Conservation (phyloP, 2,888 invertebrate genomes). For the Xestia c-nigrum region DNA sequence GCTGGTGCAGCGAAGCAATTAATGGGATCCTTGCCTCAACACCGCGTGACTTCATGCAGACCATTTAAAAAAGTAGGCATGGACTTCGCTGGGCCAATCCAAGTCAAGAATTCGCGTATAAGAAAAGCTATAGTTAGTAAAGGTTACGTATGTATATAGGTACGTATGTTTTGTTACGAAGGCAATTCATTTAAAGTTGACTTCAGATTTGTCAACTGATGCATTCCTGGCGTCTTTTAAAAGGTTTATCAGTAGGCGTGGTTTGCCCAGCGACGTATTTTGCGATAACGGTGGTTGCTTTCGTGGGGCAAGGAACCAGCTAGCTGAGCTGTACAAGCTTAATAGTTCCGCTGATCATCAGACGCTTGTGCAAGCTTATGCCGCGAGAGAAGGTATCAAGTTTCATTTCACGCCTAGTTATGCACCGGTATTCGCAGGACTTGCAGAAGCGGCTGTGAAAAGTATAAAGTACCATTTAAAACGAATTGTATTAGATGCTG, state of each 20-base stretch:
- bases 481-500: not conserved
- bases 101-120: constrained; percentile 6
- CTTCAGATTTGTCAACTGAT: no score
- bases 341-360: not conserved
- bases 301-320: not conserved
- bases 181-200: no score
- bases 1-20: no score
- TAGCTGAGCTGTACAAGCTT: constrained; percentile 3
- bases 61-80: not conserved
- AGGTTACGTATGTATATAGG: constrained; percentile 12
- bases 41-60: no score
- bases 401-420: not conserved
- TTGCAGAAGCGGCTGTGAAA: not conserved
- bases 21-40: no score
- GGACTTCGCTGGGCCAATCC: constrained; percentile 7
- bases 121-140: constrained; percentile 11
- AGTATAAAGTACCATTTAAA: constrained; percentile 7
- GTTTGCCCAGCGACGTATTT: no score
- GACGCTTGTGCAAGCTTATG: no score
- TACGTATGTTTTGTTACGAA: not conserved
- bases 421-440: not conserved
- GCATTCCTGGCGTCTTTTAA: no score
- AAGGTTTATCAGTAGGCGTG: no score
- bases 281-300: constrained; percentile 10
- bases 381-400: no score